Percentiles rank a stretch among this genome's conserved stretches.
Conservation (phyloP, 2,113 vertebrate genomes). For the Microtus montanus region DNA sequence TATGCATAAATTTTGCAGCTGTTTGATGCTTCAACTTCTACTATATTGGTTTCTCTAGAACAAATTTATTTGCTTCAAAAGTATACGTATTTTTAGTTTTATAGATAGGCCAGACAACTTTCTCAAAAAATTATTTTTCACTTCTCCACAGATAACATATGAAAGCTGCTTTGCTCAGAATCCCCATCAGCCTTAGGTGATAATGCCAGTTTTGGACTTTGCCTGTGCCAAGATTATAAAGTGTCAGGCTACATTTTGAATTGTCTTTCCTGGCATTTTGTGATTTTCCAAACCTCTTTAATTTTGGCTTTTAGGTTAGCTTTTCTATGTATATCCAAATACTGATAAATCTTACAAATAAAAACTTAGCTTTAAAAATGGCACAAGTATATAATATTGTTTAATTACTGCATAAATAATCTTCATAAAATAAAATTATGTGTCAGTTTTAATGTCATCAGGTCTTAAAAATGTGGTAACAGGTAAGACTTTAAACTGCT, state of each 20-base stretch:
- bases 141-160: neutral
- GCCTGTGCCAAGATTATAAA: neutral
- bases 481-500: neutral
- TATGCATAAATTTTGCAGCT: neutral
- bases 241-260: neutral
- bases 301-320: slow-evolving; percentile 25
- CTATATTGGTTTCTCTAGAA: neutral
- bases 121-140: neutral
- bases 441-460: slow-evolving; percentile 6
- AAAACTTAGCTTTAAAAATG: neutral
- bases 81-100: slow-evolving; percentile 40
- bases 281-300: neutral
- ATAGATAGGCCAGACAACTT: slow-evolving; percentile 26
- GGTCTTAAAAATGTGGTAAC: neutral
- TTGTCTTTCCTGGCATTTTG: neutral
- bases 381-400: neutral
- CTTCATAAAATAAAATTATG: slow-evolving; percentile 23
- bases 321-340: neutral
- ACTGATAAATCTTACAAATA: slow-evolving; percentile 8
- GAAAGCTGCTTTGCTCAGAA: neutral
- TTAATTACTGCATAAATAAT: neutral
- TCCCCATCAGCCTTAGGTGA: neutral
- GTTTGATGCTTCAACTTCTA: slow-evolving; percentile 36
- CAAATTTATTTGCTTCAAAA: slow-evolving; percentile 39
- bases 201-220: neutral